These are phyloP conservation scores for Adelosebastes latens DNA, from an alignment of 2,797 vertebrate genomes.

Conservation along the genomic window DNA sequence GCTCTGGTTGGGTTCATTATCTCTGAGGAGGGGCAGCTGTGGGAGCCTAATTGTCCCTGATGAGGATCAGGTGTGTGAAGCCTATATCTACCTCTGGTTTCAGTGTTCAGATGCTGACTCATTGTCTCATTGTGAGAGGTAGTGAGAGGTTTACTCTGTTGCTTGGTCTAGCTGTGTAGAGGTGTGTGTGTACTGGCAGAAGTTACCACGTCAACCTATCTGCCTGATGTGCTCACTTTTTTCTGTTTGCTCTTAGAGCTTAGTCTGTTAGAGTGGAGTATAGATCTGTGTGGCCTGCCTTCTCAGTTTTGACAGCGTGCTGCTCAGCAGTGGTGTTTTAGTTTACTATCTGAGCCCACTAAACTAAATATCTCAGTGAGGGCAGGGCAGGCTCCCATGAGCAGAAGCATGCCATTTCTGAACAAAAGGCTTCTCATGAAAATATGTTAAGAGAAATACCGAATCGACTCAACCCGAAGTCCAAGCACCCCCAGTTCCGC, in stretches of 20 bases:
- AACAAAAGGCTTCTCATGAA: background rate
- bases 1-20: background rate
- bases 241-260: background rate
- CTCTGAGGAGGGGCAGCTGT: background rate
- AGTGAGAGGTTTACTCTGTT: background rate
- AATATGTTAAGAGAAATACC: background rate
- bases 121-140: background rate
- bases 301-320: too few species aligned
- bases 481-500: background rate
- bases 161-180: too few species aligned
- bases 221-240: background rate
- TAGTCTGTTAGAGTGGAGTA: too few species aligned
- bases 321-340: too few species aligned
- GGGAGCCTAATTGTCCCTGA: background rate
- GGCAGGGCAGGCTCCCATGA: background rate
- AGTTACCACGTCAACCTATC: background rate
- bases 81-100: background rate
- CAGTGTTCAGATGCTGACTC: background rate
- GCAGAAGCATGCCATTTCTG: background rate
- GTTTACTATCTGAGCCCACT: too few species aligned
- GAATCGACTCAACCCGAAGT: background rate
- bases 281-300: too few species aligned
- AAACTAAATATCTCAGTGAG: too few species aligned
- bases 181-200: background rate
- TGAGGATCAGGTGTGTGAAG: background rate